phyloP scores from a whole-genome alignment of 2,113 vertebrate species.

The Pavo muticus region DNA sequence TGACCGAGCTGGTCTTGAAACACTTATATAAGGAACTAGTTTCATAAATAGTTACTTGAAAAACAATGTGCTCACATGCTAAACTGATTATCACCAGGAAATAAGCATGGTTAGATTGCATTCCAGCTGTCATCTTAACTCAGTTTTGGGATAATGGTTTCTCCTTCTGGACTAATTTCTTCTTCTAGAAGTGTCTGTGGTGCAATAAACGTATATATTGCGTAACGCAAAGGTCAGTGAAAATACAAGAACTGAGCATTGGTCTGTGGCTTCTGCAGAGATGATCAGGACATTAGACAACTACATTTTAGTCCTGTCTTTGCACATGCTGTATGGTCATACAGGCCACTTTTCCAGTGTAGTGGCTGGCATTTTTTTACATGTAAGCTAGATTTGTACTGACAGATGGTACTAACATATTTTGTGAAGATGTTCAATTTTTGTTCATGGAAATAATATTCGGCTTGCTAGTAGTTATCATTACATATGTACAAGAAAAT shows the following conservation, averaged over 20 bases:
- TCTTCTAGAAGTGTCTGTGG: neutral
- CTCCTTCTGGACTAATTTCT: neutral
- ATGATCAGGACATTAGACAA: neutral
- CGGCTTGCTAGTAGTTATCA: neutral
- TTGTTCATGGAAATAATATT: neutral
- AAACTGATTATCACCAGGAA: neutral
- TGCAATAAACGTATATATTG: neutral
- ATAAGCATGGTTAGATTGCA: neutral
- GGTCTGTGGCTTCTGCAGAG: neutral
- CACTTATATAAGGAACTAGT: neutral
- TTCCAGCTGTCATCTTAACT: conserved; percentile 1
- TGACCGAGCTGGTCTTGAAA: neutral
- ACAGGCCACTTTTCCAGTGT: neutral
- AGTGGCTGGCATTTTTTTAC: neutral
- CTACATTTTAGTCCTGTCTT: neutral
- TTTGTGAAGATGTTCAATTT: neutral
- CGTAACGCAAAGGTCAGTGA: neutral
- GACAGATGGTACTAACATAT: neutral
- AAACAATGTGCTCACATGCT: neutral
- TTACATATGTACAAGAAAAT: neutral
- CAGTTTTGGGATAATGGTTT: neutral
- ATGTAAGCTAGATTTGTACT: neutral
- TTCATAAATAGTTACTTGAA: neutral
- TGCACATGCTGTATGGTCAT: neutral
- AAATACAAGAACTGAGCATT: neutral